Base-by-base conservation (phyloP, 2,888 invertebrate species). In the Galerucella pusilla region DNA sequence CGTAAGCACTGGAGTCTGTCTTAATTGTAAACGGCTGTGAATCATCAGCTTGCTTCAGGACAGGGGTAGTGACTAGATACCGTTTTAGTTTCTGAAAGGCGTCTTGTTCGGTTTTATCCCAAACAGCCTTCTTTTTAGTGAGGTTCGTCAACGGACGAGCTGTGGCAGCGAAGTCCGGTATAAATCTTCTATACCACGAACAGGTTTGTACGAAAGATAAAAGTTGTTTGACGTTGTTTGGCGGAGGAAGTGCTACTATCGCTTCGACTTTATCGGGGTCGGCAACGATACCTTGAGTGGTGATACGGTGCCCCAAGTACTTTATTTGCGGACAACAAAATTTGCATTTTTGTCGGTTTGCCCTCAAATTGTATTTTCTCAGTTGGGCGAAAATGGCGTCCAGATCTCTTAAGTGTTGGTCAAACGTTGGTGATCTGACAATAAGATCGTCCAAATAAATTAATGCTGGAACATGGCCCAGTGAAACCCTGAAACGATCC, bases 381-480 rank as follows among this genome's bases (percentile, higher is more conserved):
- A 80, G 69, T 46, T 75, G 64, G 10, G 68, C 67, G 54, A 80
- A 76, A 11, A 77, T 59, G 35, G n/a, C 10, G 45, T 65, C n/a
- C 12, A 83, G 71, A 66, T 82, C 80, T 12, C 59, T 35, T 7
- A 82, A 4, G 71, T 83, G 81, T 65, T 81, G 66, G 9, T 82
- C 77, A 66, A 81, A 81, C 9, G 73, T 68, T 12, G 69, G 42
- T 12, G 74, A 76, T 4, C 68, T 28, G 7, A 73, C 63, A 14
- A 76, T 76, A 16, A 76, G 16, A 70, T 80, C 78, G 66, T 81
- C 79, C 28, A 79, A 60, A 71, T 79, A 81, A 4, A 77, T 77
- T 57, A 80, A 67, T 25, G 78, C 28, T 28, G 57, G 9, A 25
- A 80, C 64, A 71, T 75, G 65, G 54, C 49, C n/a, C 28, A 80